Conservation (phyloP, 1,140 invertebrate species). For the Macrostomum lignano region DNA sequence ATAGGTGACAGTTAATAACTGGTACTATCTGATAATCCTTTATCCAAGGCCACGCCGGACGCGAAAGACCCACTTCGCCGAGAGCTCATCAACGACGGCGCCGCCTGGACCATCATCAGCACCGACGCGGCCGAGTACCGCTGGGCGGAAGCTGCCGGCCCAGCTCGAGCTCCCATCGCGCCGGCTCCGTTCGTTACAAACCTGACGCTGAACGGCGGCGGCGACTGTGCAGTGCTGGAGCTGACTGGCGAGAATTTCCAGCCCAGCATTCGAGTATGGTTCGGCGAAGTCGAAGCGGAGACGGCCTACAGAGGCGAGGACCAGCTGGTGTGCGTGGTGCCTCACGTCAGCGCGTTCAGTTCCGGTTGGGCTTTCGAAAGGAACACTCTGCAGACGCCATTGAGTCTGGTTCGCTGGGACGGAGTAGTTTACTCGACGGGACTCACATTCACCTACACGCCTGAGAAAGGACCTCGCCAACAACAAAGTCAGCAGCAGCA, state of each 20-base stretch:
- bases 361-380: slow-evolving; percentile 79
- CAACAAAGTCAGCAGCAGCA: too few relatives aligned
- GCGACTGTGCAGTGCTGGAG: slow-evolving; percentile 86
- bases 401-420: slow-evolving; percentile 75
- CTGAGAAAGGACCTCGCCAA: too few relatives aligned
- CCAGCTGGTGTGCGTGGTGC: slow-evolving; percentile 77
- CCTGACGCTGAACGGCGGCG: slow-evolving; percentile 75
- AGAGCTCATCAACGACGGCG: slow-evolving; percentile 98
- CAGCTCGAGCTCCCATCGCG: slow-evolving; percentile 67
- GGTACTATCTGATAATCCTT: too few relatives aligned
- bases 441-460: slow-evolving; percentile 80
- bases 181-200: slow-evolving; percentile 80
- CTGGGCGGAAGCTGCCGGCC: slow-evolving; percentile 95
- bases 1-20: too few relatives aligned
- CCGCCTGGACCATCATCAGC: slow-evolving; percentile 98
- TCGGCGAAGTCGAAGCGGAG: slow-evolving; percentile 86
- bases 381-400: slow-evolving; percentile 67
- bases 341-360: slow-evolving; percentile 68
- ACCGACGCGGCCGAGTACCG: slow-evolving; percentile 97
- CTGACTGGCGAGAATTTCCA: slow-evolving; percentile 90
- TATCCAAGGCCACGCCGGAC: too few relatives aligned
- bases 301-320: slow-evolving; percentile 88
- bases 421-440: slow-evolving; percentile 94
- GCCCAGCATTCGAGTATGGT: slow-evolving; percentile 76
- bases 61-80: too few relatives aligned